phyloP scores from a whole-genome alignment of 2,797 vertebrate species.

The Gorsachius magnificus region DNA sequence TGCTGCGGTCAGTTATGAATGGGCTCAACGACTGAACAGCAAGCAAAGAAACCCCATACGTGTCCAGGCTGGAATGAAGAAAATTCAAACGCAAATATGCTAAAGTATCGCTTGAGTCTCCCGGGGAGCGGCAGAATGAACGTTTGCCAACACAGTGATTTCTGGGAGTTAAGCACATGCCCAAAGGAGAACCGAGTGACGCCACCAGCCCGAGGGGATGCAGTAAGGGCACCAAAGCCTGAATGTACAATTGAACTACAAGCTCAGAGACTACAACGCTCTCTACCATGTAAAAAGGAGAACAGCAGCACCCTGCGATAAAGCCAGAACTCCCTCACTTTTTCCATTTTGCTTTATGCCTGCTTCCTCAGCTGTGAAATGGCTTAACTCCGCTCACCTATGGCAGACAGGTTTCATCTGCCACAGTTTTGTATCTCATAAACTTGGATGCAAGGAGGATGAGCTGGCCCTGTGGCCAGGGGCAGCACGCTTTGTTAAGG shows the following conservation, averaged over 20 bases:
- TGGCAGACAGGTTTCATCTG: background rate
- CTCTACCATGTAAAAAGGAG: background rate
- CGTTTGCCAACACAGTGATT: background rate
- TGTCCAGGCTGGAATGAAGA: conserved; percentile 41
- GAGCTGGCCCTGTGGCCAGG: background rate
- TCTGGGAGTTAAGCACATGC: background rate
- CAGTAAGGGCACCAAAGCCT: background rate
- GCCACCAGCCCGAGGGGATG: background rate
- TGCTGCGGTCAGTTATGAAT: background rate
- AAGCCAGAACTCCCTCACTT: background rate
- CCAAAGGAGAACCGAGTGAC: background rate
- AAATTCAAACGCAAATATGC: background rate
- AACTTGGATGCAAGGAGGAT: background rate
- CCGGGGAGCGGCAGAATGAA: background rate
- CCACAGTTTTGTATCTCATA: background rate
- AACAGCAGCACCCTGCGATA: background rate
- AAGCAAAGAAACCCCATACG: background rate
- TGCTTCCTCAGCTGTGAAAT: background rate
- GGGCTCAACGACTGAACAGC: background rate
- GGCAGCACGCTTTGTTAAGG: background rate
- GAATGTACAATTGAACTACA: background rate
- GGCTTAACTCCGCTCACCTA: background rate
- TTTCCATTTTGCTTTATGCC: background rate
- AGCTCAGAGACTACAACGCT: background rate
- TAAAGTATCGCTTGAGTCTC: background rate